phyloP scores from a whole-genome alignment of 2,797 vertebrate genomes.

The Lemur catta region DNA sequence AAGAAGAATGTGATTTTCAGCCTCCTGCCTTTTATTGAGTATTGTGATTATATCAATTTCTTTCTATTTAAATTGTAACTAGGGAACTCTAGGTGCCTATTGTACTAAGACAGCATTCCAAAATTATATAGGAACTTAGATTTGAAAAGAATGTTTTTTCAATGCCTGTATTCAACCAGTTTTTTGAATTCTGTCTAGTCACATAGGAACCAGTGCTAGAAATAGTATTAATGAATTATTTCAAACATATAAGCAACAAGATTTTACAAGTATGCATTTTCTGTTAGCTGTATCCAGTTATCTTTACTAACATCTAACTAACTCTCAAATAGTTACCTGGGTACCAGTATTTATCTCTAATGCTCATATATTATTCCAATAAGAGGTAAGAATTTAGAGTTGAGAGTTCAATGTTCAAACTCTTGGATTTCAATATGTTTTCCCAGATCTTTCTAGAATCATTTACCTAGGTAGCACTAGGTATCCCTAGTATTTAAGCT shows the following conservation, averaged over 20 bases:
- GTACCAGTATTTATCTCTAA: neutral
- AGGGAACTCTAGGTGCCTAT: neutral
- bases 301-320: neutral
- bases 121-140: neutral
- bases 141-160: neutral
- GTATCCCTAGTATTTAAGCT: neutral
- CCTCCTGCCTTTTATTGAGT: neutral
- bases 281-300: neutral
- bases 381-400: neutral
- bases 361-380: neutral
- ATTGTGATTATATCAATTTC: neutral
- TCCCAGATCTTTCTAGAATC: neutral
- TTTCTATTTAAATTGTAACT: neutral
- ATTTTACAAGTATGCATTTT: neutral
- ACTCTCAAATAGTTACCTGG: neutral
- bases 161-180: neutral
- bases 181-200: neutral
- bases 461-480: neutral
- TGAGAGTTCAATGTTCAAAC: neutral
- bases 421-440: neutral
- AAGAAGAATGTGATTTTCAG: neutral
- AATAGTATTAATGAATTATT: neutral
- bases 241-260: neutral
- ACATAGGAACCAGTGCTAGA: neutral
- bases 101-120: neutral